Evolutionary conservation across 1,140 invertebrate species (phyloP).

Genomic region (Cecropterus lyciades): DNA sequence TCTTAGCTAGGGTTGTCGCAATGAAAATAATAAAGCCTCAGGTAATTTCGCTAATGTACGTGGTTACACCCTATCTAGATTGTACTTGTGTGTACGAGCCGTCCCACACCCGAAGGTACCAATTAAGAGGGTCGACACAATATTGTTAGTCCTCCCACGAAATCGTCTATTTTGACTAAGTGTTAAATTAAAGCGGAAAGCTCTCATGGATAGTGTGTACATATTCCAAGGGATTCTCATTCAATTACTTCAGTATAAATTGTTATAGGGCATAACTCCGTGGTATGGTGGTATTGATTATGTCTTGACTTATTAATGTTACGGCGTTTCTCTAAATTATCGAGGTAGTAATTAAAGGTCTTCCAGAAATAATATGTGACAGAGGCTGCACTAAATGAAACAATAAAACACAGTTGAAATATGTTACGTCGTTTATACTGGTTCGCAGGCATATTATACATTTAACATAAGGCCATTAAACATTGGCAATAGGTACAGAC

Average conservation of each 20-base stretch:
- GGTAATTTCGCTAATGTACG: constrained; percentile 81
- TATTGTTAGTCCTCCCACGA: constrained; percentile 55
- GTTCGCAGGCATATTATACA: constrained; percentile 52
- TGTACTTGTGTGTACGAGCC: constrained; percentile 68
- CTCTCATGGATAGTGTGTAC: constrained; percentile 37
- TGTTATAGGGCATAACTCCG: constrained; percentile 22
- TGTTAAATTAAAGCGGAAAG: constrained; percentile 56
- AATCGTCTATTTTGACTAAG: constrained; percentile 64
- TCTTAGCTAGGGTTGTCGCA: constrained; percentile 62
- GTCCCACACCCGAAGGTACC: constrained; percentile 59
- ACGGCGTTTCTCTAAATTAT: constrained; percentile 24
- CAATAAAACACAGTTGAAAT: constrained; percentile 35
- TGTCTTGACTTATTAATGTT: constrained; percentile 38
- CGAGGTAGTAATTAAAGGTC: constrained; percentile 30
- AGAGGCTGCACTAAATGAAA: constrained; percentile 36
- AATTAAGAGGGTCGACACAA: constrained; percentile 71
- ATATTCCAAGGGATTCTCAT: constrained; percentile 36
- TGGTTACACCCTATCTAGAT: constrained; percentile 78
- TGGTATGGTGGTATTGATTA: constrained; percentile 35
- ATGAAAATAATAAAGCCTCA: constrained; percentile 79
- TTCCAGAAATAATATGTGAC: constrained; percentile 35
- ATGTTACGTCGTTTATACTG: constrained; percentile 40
- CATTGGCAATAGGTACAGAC: constrained; percentile 39
- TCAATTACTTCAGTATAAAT: constrained; percentile 24
- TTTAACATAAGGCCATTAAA: constrained; percentile 48